Evolutionary conservation across 1,140 invertebrate species (phyloP), one percentile per base, ranked within the genome.

Genomic region (Sweltsa coloradensis): DNA sequence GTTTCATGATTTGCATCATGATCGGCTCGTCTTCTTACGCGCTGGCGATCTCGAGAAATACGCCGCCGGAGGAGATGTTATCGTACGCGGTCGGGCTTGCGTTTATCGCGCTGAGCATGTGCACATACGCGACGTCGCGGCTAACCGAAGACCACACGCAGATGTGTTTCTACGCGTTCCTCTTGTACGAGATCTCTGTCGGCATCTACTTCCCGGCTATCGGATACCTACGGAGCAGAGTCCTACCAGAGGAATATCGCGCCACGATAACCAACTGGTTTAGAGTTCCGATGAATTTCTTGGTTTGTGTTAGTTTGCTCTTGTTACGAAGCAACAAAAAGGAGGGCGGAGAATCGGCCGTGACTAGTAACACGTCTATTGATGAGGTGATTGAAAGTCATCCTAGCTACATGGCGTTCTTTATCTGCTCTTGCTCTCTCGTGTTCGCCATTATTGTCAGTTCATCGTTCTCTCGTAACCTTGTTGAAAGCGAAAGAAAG

Each of bases 1-100:
- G 67, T 50, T 81, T 79, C 52, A 75, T 83, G 80, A 64, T 83
- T 0, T 74, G 76, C 18, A 72, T 83, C 3, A 82, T 82, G 75
- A 73, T 81, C 47, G 81, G 80, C 3, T 81, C 79, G 27, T 75
- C 71, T 24, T 26, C 79, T 2, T 79, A 81, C 60, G 71, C 75
- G 18, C 45, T 79, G 7, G 56, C 80, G 2, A 42, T 64, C 1
- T 53, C 57, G 13, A 23, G 22, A n/a, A 41, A 41, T 5, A 41
- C 45, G n/a, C 53, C 50, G 19, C 48, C 68, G 6, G 58, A 69
- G 31, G 43, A 56, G 24, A 52, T 70, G 4, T 52, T 73, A 5
- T 54, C 56, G 3, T 34, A 64, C 6, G 57, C 66, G 34, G 50
- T 65, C 3, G 14, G 52, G 9, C 56, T 37, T 58, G 63, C 55